phyloP scores from a whole-genome alignment of 1,140 invertebrate species.

The Acromyrmex echinatior region DNA sequence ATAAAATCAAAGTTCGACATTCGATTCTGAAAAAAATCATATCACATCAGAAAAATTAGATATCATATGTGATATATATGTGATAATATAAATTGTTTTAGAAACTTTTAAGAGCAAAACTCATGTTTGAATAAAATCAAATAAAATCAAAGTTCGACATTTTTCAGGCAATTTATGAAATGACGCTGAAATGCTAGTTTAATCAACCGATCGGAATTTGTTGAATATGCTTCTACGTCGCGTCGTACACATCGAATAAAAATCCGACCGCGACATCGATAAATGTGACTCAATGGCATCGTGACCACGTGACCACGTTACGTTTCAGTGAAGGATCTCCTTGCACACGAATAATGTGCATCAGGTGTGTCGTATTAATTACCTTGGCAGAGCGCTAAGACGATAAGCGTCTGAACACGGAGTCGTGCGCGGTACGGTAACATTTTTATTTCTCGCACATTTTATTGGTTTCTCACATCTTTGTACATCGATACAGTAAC shows the following conservation, averaged over 20 bases:
- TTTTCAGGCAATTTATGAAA: background rate
- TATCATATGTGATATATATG: no score
- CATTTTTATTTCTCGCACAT: constrained; percentile 46
- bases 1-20: background rate
- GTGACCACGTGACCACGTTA: constrained; percentile 61
- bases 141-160: background rate
- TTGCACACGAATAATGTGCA: background rate
- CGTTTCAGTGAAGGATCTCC: background rate
- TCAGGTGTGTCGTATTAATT: constrained; percentile 29
- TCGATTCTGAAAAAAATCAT: background rate
- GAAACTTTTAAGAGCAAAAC: no score
- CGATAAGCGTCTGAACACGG: background rate
- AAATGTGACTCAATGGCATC: constrained; percentile 66
- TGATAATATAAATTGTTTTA: background rate
- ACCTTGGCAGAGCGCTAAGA: constrained; percentile 56
- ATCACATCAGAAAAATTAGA: no score
- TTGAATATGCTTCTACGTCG: constrained; percentile 8
- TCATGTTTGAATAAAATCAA: no score
- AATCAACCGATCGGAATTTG: background rate
- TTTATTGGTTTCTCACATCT: constrained; percentile 38
- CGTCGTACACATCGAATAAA: background rate
- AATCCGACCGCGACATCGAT: constrained; percentile 31
- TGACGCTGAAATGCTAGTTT: background rate
- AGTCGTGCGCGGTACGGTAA: background rate
- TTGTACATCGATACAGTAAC: background rate